phyloP scores from a whole-genome alignment of 2,113 vertebrate species.

The Origma solitaria region DNA sequence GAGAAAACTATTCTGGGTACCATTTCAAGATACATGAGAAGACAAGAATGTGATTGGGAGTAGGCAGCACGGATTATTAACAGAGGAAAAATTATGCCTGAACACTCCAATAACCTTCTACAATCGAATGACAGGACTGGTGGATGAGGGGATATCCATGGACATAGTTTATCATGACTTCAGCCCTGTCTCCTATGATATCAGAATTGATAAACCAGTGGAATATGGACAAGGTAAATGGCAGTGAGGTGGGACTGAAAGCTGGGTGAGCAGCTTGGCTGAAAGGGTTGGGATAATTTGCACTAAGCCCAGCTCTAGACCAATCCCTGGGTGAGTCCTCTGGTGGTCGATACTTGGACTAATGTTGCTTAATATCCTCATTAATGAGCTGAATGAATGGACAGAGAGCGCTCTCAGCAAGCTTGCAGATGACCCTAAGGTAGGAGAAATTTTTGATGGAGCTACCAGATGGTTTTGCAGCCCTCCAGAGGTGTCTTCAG shows the following conservation, averaged over 20 bases:
- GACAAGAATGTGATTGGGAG: neutral
- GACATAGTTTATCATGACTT: neutral
- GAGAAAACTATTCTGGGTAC: neutral
- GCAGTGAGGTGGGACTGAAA: neutral
- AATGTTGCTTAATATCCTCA: neutral
- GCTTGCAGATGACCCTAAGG: neutral
- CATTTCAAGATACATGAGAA: neutral
- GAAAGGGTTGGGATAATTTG: neutral
- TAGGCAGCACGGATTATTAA: neutral
- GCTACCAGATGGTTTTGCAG: neutral
- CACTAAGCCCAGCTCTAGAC: neutral
- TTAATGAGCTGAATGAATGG: neutral
- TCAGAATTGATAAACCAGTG: neutral
- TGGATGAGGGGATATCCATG: neutral
- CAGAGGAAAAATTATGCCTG: neutral
- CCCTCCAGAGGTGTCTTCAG: neutral
- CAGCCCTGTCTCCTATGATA: neutral
- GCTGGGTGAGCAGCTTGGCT: neutral
- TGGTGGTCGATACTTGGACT: neutral
- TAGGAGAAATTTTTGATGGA: neutral
- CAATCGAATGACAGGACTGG: neutral
- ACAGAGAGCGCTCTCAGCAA: neutral
- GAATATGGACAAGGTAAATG: neutral
- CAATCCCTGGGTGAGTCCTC: accelerated
- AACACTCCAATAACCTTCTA: neutral